Evolutionary conservation across 53 echinoderm and acorn worm species (phyloP).

Genomic region (Holothuria leucospilota): DNA sequence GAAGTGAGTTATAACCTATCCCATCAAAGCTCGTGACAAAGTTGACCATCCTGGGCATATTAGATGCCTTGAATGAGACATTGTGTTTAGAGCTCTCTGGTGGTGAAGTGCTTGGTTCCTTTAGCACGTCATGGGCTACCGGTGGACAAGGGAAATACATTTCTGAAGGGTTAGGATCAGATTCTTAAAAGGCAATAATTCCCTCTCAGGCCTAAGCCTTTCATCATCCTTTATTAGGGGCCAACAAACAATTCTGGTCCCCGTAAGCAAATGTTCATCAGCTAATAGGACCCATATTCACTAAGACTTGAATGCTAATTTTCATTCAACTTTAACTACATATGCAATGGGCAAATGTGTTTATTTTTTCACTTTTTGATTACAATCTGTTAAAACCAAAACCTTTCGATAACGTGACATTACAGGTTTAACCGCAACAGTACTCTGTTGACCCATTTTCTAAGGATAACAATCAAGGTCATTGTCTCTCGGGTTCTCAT

Average conservation of each 20-base stretch:
- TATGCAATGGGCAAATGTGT: slow-evolving; percentile 61
- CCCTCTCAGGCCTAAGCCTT: slow-evolving; percentile 30
- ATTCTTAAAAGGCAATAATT: slow-evolving; percentile 41
- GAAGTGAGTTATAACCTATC: too few relatives aligned
- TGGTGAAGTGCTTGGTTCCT: not conserved
- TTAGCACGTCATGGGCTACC: too few relatives aligned
- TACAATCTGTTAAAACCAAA: slow-evolving; percentile 62
- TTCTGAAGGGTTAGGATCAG: slow-evolving; percentile 14
- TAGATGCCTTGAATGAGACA: too few relatives aligned
- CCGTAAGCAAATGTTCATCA: slow-evolving; percentile 56
- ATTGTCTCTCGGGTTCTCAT: slow-evolving; percentile 53
- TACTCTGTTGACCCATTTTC: slow-evolving; percentile 58
- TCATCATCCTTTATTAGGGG: slow-evolving; percentile 28
- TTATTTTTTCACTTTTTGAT: slow-evolving; percentile 46
- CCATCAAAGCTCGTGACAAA: too few relatives aligned
- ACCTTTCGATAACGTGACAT: slow-evolving; percentile 70
- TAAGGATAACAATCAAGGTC: slow-evolving; percentile 39
- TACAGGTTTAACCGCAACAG: slow-evolving; percentile 52
- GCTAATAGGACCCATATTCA: slow-evolving; percentile 50
- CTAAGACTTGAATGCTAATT: slow-evolving; percentile 59
- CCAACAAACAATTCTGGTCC: slow-evolving; percentile 67
- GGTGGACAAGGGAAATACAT: not conserved
- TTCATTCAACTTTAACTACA: slow-evolving; percentile 60
- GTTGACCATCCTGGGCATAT: too few relatives aligned
- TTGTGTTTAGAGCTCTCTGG: too few relatives aligned